phyloP scores from a whole-genome alignment of 2,888 invertebrate genomes.

The Schizotus pectinicornis region DNA sequence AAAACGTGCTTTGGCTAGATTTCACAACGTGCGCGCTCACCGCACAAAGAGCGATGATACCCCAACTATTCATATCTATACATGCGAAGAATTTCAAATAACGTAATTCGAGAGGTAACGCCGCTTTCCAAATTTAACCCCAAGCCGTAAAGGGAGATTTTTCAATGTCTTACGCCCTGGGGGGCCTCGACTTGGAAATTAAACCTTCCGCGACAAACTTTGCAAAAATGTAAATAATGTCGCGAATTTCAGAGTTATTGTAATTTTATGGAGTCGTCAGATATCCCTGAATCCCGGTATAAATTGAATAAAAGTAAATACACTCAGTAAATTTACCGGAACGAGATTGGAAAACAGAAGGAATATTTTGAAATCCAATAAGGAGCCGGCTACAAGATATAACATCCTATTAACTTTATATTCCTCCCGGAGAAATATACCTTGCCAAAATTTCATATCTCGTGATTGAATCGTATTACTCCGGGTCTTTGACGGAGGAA shows the following conservation, averaged over 20 bases:
- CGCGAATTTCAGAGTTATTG: background rate
- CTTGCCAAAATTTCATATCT: constrained; percentile 18
- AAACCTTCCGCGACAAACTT: background rate
- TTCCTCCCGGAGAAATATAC: constrained; percentile 12
- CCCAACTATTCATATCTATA: constrained; percentile 40
- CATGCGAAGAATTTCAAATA: constrained; percentile 36
- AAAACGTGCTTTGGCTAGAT: constrained; percentile 37
- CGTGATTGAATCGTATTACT: constrained; percentile 24
- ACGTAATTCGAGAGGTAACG: constrained; percentile 28
- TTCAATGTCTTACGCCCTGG: constrained; percentile 19
- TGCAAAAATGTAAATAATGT: constrained; percentile 1
- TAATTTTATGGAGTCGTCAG: constrained; percentile 1
- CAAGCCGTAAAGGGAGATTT: constrained; percentile 24
- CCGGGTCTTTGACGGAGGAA: constrained; percentile 27
- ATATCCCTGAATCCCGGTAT: constrained; percentile 17
- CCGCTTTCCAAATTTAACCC: constrained; percentile 19
- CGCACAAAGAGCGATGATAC: constrained; percentile 36
- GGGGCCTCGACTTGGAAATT: background rate
- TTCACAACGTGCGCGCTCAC: constrained; percentile 33
- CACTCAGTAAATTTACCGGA: constrained; percentile 19
- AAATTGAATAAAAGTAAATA: constrained; percentile 27
- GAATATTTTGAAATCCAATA: constrained; percentile 27
- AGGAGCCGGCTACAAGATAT: constrained; percentile 19
- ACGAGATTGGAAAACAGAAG: constrained; percentile 20
- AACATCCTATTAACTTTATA: constrained; percentile 26